Evolutionary conservation across 1,140 invertebrate genomes (phyloP).

Genomic region (Arctopsyche grandis): DNA sequence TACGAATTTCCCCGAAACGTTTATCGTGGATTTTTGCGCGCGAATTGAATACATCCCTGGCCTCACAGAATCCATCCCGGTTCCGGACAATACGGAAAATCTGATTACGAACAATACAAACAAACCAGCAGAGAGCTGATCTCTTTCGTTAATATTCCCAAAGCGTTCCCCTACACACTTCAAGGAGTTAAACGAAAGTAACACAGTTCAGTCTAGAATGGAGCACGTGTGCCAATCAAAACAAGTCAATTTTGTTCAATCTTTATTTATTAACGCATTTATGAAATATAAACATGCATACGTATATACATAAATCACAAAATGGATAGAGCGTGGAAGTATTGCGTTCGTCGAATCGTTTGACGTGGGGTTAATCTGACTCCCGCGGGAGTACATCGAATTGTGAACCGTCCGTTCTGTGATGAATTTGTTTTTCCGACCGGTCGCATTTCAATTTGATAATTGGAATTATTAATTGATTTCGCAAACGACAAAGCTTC

Average conservation of each 20-base stretch:
- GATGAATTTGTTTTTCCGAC: constrained; percentile 6
- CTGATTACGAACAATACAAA: background rate
- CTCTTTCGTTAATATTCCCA: background rate
- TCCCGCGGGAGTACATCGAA: background rate
- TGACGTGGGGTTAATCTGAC: too few relatives aligned
- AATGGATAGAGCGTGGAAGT: background rate
- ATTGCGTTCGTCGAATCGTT: background rate
- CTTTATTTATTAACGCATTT: too few relatives aligned
- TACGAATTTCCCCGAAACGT: background rate
- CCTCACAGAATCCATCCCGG: background rate
- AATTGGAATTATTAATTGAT: constrained; percentile 21
- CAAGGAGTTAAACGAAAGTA: background rate
- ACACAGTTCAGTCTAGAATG: background rate
- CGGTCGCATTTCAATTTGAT: background rate
- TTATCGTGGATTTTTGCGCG: background rate
- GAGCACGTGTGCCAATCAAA: too few relatives aligned
- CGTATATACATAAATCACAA: too few relatives aligned
- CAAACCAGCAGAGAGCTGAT: background rate
- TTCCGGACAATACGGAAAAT: background rate
- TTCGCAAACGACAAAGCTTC: constrained; percentile 11
- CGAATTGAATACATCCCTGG: background rate
- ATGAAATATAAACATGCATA: too few relatives aligned
- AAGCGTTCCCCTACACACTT: background rate
- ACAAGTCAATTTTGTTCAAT: too few relatives aligned
- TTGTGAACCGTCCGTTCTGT: background rate